These are phyloP conservation scores for Amitus sp. DNA, from an alignment of 2,888 invertebrate genomes.

Conservation along the genomic window DNA sequence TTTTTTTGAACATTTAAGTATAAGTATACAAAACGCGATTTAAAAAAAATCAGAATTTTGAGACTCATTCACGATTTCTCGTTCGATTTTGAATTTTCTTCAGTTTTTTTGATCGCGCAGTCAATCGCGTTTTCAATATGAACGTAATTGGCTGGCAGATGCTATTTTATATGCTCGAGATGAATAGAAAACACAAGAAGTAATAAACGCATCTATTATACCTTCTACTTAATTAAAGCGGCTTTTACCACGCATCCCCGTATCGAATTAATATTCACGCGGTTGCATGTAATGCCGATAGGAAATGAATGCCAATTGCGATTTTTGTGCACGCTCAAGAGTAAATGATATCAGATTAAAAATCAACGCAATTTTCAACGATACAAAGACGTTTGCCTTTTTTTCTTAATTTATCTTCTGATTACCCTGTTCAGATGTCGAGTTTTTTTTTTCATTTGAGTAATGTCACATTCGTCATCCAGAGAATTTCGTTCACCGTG, in stretches of 20 bases:
- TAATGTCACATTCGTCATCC: no score
- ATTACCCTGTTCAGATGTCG: no score
- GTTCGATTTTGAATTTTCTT: no score
- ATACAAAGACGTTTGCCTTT: not conserved
- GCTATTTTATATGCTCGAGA: not conserved
- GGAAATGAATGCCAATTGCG: slow-evolving; percentile 5
- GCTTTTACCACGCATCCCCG: not conserved
- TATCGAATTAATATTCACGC: slow-evolving; percentile 3
- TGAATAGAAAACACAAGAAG: slow-evolving; percentile 2
- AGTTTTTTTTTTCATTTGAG: no score
- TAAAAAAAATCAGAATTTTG: no score
- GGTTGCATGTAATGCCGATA: slow-evolving; percentile 5
- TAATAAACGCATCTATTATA: slow-evolving; percentile 8
- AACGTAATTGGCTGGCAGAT: slow-evolving; percentile 2
- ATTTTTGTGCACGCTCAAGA: not conserved
- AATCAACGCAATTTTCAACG: not conserved
- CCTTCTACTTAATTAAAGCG: slow-evolving; percentile 8
- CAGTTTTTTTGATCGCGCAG: not conserved
- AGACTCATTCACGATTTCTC: no score
- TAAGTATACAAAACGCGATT: no score
- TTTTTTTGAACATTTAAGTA: no score
- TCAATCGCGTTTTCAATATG: not conserved
- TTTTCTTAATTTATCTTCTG: not conserved
- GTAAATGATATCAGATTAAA: not conserved
- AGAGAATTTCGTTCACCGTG: no score